phyloP scores from a whole-genome alignment of 2,888 invertebrate genomes.

The Chrysomela aeneicollis region DNA sequence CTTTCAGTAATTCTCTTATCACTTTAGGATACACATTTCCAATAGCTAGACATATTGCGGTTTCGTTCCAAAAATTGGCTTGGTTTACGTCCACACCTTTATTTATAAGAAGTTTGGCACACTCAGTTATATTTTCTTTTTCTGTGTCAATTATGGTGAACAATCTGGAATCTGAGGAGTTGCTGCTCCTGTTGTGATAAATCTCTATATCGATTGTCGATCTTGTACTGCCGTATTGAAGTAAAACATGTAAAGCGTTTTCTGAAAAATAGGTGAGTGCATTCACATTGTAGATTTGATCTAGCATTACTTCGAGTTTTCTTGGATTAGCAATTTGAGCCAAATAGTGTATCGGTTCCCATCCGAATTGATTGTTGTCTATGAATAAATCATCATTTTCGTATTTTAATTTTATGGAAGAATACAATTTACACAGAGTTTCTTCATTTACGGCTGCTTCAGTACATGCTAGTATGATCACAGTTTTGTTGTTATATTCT shows the following conservation, averaged over 20 bases:
- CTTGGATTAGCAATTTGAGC: constrained; percentile 35
- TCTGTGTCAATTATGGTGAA: constrained; percentile 42
- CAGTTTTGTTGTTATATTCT: constrained; percentile 26
- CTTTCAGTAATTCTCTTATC: constrained; percentile 29
- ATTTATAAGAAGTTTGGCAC: constrained; percentile 41
- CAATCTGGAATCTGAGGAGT: constrained; percentile 39
- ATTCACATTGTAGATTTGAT: constrained; percentile 29
- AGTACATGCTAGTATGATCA: constrained; percentile 33
- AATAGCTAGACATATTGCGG: constrained; percentile 46
- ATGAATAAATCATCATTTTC: constrained; percentile 26
- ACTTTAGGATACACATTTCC: constrained; percentile 35
- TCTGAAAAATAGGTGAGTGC: constrained; percentile 44
- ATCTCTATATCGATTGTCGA: constrained; percentile 37
- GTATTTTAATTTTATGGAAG: constrained; percentile 20
- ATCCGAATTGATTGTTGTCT: constrained; percentile 42
- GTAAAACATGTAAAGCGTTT: constrained; percentile 46
- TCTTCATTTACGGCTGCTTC: constrained; percentile 9
- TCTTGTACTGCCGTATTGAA: constrained; percentile 40
- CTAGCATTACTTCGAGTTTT: constrained; percentile 37
- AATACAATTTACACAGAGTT: constrained; percentile 16
- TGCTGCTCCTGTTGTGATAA: constrained; percentile 19
- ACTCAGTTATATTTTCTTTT: constrained; percentile 35
- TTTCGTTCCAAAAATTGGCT: constrained; percentile 48
- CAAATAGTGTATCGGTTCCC: constrained; percentile 47
- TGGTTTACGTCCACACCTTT: constrained; percentile 46